phyloP scores from a whole-genome alignment of 2,797 vertebrate genomes.

The Oreochromis mossambicus region DNA sequence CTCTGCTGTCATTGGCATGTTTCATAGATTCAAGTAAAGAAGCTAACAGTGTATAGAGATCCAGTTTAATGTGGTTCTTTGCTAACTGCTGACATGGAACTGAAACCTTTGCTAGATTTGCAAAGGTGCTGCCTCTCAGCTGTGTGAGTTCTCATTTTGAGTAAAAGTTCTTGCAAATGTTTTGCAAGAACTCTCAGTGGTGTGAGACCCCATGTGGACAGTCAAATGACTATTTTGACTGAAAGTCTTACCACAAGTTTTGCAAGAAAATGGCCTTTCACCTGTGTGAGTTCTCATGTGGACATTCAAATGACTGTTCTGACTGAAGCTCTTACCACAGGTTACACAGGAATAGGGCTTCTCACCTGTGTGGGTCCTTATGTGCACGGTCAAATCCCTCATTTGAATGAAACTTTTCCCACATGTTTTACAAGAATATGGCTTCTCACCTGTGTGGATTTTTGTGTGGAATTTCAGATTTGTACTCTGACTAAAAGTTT shows the following conservation, averaged over 20 bases:
- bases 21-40: not conserved
- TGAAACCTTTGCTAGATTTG: not conserved
- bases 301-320: not conserved
- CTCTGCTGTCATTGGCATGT: not conserved
- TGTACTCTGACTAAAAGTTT: not conserved
- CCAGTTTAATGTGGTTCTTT: not conserved
- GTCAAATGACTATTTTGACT: not conserved
- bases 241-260: not conserved
- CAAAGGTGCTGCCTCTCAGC: not conserved
- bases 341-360: not conserved
- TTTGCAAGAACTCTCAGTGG: not conserved
- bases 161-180: accelerated
- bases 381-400: accelerated
- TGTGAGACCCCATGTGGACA: not conserved
- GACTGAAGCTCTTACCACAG: not conserved
- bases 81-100: not conserved
- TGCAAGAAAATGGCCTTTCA: not conserved
- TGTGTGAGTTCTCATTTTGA: not conserved
- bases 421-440: not conserved
- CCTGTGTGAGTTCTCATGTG: not conserved
- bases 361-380: not conserved
- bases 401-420: not conserved
- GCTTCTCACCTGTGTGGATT: not conserved
- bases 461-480: not conserved
- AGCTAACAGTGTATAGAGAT: not conserved